Percentiles rank a stretch among this genome's conserved stretches.
Evolutionary conservation across 2,888 invertebrate species (phyloP).

Genomic region (Nasonovia ribisnigri): DNA sequence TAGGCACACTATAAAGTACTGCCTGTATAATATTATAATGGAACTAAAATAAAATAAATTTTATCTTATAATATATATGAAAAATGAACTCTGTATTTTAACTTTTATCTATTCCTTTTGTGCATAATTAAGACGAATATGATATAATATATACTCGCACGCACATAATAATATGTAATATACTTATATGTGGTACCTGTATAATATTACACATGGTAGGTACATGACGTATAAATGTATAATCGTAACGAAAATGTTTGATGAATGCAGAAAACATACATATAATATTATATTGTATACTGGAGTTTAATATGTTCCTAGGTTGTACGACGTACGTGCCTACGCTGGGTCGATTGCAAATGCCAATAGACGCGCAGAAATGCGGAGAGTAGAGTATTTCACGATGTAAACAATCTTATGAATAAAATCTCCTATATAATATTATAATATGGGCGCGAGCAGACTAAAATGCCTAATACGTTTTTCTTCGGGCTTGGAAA

Average conservation of each 20-base stretch:
- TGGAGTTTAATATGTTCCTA: background rate
- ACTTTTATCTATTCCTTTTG: background rate
- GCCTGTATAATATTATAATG: background rate
- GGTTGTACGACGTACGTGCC: too few species aligned
- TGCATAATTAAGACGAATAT: background rate
- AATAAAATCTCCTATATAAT: background rate
- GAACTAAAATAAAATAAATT: background rate
- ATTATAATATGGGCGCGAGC: background rate
- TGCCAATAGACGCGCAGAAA: background rate
- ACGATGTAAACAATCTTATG: constrained; percentile 26
- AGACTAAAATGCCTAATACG: constrained; percentile 36
- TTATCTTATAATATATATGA: background rate
- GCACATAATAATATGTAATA: background rate
- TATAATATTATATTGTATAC: background rate
- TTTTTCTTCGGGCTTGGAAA: background rate
- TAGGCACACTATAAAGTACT: background rate
- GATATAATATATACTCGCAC: background rate
- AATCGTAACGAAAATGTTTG: background rate
- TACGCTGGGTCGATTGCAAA: background rate
- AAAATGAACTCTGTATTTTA: background rate
- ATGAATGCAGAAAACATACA: background rate
- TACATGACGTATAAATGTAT: background rate
- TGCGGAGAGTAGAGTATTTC: background rate
- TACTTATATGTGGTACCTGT: background rate
- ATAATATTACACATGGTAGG: background rate